These are phyloP conservation scores for Syndactyla subalaris DNA, from an alignment of 2,797 vertebrate genomes.

Conservation along the genomic window DNA sequence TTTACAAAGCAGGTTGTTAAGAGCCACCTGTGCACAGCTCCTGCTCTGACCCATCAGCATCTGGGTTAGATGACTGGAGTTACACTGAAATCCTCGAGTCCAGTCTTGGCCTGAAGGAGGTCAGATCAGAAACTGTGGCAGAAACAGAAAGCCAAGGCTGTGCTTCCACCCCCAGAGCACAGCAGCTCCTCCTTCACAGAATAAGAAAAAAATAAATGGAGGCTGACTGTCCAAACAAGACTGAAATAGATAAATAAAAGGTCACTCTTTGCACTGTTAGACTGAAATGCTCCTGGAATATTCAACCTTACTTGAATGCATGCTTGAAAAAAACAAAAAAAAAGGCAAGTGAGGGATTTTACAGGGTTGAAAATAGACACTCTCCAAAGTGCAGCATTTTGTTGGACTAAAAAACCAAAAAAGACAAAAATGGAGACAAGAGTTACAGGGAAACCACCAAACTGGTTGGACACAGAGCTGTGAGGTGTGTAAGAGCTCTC, in stretches of 20 bases:
- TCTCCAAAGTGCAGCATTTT: neutral
- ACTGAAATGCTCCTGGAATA: neutral
- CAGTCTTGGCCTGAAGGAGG: neutral
- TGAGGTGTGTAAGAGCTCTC: slow-evolving; percentile 25
- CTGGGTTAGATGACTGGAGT: neutral
- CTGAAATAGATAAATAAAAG: neutral
- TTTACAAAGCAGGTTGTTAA: neutral
- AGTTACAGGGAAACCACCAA: slow-evolving; percentile 1
- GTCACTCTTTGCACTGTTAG: neutral
- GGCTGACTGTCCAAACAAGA: neutral
- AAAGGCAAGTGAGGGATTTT: slow-evolving; percentile 20
- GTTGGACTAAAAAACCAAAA: neutral
- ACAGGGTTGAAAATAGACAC: neutral
- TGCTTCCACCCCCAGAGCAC: neutral
- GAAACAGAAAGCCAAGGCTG: neutral
- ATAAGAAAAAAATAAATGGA: neutral
- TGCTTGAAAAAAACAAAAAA: neutral
- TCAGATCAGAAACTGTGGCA: neutral
- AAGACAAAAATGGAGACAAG: neutral
- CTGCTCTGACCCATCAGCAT: neutral
- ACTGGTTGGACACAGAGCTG: neutral
- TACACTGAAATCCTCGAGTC: neutral
- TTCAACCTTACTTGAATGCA: neutral
- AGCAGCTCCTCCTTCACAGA: neutral
- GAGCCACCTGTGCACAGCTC: neutral